Evolutionary conservation across 1,140 invertebrate species (phyloP), one percentile per base, ranked within the genome.

Genomic region (Brevipalpus yothersi): DNA sequence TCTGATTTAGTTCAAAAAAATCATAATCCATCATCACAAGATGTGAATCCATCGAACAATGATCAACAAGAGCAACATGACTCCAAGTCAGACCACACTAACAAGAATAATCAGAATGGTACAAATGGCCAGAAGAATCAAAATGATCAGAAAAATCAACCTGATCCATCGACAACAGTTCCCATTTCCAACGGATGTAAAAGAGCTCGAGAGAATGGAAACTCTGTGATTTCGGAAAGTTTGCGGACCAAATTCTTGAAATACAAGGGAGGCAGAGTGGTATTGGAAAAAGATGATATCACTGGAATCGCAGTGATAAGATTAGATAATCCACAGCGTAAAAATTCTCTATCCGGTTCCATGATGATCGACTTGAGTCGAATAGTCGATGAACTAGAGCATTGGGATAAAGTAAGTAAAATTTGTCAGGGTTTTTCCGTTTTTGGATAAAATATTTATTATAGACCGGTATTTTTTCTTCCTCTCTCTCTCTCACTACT

Each of bases 351-450:
- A 71, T 40, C 63, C 77, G 78, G 77, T 40, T 70, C 69, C 61
- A 80, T 80, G 79, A 79, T 80, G 76, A 70, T 74, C 3, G 72
- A 79, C 17, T 69, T 80, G 4, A 64, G 69, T 13, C 69, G 75
- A 21, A 67, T 69, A 43, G 65, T 78, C 0, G 41, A 60, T 13
- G 65, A 71, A 42, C 66, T 80, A 17, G 72, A 77, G 64, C 60
- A 66, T 8, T 76, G 75, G 75, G 60, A 65, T 19, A 62, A 65
- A 31, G 60, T 61, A 59, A 17, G 31, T 41, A 17, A 4, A 15
- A 47, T 51, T 40, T 23, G 15, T 11, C 17, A 42, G 15, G 19
- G 12, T 12, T 17, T 45, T n/a, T 39, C 17, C 15, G 15, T 51
- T 58, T 45, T 51, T 21, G 31, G 31, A 31, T 31, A 5, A 31